These are phyloP conservation scores for Xanthia togata DNA, from an alignment of 2,888 invertebrate species.

Conservation along the genomic window DNA sequence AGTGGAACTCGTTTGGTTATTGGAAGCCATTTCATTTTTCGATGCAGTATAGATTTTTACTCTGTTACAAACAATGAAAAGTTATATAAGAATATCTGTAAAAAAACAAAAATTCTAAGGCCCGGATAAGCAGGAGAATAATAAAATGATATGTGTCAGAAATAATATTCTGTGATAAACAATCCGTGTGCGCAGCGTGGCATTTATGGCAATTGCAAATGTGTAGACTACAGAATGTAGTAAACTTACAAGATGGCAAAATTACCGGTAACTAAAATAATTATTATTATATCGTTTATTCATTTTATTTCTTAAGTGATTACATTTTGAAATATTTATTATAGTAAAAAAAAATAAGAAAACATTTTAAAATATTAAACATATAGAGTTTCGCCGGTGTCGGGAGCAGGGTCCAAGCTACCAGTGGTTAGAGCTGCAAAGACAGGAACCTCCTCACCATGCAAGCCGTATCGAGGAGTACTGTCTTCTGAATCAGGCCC, in stretches of 20 bases:
- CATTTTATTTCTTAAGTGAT: no score
- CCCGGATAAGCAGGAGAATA: not conserved
- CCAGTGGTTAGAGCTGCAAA: no score
- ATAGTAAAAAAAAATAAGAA: no score
- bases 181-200: conserved; percentile 4
- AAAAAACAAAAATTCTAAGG: conserved; percentile 4
- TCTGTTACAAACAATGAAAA: not conserved
- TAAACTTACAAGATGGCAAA: not conserved
- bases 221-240: not conserved
- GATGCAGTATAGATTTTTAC: not conserved
- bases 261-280: not conserved
- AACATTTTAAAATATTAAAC: no score
- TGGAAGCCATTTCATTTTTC: not conserved
- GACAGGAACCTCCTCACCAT: no score
- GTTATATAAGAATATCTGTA: not conserved
- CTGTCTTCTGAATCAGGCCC: no score
- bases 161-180: conserved; percentile 29
- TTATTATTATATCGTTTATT: no score
- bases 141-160: conserved; percentile 20
- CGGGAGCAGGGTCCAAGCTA: no score
- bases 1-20: not conserved
- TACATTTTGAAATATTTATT: no score
- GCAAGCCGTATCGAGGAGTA: no score
- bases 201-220: not conserved
- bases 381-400: no score